These are phyloP conservation scores for Dastarcus helophoroides DNA, from an alignment of 2,888 invertebrate species.

Conservation along the genomic window DNA sequence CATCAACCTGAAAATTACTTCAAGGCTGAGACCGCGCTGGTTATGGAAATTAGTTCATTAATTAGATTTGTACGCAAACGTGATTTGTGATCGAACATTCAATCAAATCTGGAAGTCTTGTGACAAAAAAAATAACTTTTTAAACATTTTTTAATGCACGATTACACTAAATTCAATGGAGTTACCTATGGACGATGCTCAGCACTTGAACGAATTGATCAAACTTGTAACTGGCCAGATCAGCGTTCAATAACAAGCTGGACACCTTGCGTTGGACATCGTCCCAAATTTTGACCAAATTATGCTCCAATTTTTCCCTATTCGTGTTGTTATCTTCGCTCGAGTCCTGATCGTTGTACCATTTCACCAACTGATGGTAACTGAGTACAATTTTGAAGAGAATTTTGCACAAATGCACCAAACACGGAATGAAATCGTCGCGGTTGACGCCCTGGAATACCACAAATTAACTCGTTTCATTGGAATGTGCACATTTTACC, in stretches of 20 bases:
- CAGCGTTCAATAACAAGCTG: conserved; percentile 64
- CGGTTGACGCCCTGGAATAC: conserved; percentile 41
- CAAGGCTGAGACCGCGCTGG: no score
- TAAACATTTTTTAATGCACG: conserved; percentile 11
- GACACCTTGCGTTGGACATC: conserved; percentile 89
- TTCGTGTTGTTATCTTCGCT: conserved; percentile 23
- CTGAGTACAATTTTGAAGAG: conserved; percentile 72
- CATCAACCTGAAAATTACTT: conserved; percentile 57
- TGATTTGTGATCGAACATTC: no score
- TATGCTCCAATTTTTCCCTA: conserved; percentile 71
- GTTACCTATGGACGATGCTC: conserved; percentile 67
- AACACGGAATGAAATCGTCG: conserved; percentile 58
- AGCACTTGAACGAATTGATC: conserved; percentile 90
- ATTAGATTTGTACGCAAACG: no score
- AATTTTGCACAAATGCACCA: conserved; percentile 77
- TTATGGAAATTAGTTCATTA: no score
- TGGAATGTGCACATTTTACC: conserved; percentile 29
- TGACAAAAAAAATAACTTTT: conserved; percentile 6
- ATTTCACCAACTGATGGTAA: conserved; percentile 63
- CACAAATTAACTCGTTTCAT: neutral
- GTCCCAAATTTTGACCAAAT: conserved; percentile 79
- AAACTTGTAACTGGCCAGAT: conserved; percentile 77
- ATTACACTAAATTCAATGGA: no score
- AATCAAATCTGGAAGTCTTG: no score
- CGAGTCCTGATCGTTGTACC: conserved; percentile 48